Base-by-base conservation (phyloP, 2,888 invertebrate species). In the Cybosia mesomella region DNA sequence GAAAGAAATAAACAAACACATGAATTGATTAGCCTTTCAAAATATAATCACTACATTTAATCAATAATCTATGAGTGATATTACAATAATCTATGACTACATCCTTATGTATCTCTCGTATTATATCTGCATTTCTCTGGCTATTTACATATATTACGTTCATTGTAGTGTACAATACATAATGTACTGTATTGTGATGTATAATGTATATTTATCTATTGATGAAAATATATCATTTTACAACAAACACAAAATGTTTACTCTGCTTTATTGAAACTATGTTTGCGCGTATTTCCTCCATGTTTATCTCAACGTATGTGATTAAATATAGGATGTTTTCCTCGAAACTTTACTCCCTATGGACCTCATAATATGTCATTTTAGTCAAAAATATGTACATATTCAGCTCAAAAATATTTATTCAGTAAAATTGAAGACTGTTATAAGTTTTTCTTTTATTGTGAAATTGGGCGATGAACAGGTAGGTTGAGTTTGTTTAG, bases 251-350 rank as follows among this genome's bases (percentile, higher is more conserved):
- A n/a, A 49, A 49, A 49, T 49, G 49, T 57, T 32, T n/a, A n/a
- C 18, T 32, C 32, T 32, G 57, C 28, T 28, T 57, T 57, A n/a
- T 61, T 2, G 43, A 61, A 61, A 49, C 49, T 53, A 61, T 11
- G n/a, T 32, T 61, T 4, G 24, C 49, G n/a, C 18, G 11, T 55
- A 55, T 32, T 55, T 55, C 55, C 55, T 55, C 32, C 21, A 54
- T 32, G 24, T 55, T 34, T 36, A 13, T 13, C n/a, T 13, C 21
- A 34, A 10, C 34, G n/a, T 58, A 58, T 21, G 22, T 55, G 28
- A 57, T 57, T 57, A 28, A 57, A 36, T 63, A 63, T 4, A 34
- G 55, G 21, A 22, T 36, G 13, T 64, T 63, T 63, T 55, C 22
- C 63, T 22, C n/a, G 1, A 55, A 10, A 36, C 36, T 34, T 55